Evolutionary conservation across 53 echinoderm and acorn worm species (phyloP), one percentile per base, ranked within the genome.

Genomic region (Echinometra lucunter): DNA sequence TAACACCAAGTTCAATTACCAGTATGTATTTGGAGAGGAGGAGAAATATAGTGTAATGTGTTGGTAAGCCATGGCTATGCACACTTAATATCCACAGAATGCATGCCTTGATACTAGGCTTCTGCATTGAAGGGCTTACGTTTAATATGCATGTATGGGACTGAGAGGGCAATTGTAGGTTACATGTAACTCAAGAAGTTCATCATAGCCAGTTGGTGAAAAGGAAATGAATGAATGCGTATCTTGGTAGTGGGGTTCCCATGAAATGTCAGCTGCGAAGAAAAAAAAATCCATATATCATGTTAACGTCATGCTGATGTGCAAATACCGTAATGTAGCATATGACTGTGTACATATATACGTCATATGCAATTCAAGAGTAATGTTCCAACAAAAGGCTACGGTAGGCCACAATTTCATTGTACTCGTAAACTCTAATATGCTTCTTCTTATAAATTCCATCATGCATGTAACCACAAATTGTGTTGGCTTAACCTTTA

Each of bases 191-290:
- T 34, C 35, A 13, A 72, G 72, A 35, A 35, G 72, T 72, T 72
- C 32, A 72, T 72, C 72, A 2, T 32, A 72, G 32, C 35, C 72
- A 72, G 72, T 35, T 32, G 72, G 35, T 72, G 32, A 30, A 72
- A 72, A 72, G 72, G 35, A 72, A 72, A 34, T 72, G 72, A 72
- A 72, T 35, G 72, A 72, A 72, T 72, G 72, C 35, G 32, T 32
- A 70, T 30, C 34, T 70, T 70, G 75, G 0, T 75, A 38, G 6
- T 40, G 8, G 78, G 19, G 40, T 78, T 4, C 38, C 78, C 18
- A 5, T 78, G 3, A 78, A 78, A 78, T 42, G 38, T 42, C 23
- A 78, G 38, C 78, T 40, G 40, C 42, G 35, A 7, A 78, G 35
- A 19, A 78, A 37, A 34, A 74, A 74, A 78, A 40, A 78, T 40